Evolutionary conservation across 1,140 invertebrate species (phyloP).

Genomic region (Bombus affinis): DNA sequence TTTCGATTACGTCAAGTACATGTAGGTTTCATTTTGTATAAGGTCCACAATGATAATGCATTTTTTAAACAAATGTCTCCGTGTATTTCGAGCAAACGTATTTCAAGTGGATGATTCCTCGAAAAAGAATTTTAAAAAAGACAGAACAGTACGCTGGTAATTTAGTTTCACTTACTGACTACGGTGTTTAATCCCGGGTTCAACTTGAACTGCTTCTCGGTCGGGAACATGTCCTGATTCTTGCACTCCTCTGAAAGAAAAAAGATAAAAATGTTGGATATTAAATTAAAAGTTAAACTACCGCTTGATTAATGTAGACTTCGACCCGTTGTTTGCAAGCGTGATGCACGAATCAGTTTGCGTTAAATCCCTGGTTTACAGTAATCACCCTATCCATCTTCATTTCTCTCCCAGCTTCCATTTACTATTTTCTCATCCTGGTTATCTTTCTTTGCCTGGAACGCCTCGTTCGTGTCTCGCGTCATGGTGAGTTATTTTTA

Average conservation of each 20-base stretch:
- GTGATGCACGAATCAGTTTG: not conserved
- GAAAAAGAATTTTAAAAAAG: not conserved
- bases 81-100: not conserved
- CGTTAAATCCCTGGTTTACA: not conserved
- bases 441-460: not conserved
- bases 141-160: not conserved
- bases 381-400: constrained; percentile 9
- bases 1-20: not conserved
- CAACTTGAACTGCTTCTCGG: constrained; percentile 80
- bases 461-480: constrained; percentile 3
- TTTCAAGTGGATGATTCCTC: not conserved
- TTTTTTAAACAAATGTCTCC: not conserved
- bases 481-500: constrained; percentile 29
- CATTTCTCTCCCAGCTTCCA: not conserved
- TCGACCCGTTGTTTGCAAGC: no score
- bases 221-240: constrained; percentile 85
- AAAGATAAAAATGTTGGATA: not conserved
- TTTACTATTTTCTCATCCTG: constrained; percentile 27
- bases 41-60: not conserved
- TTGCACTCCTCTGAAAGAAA: constrained; percentile 84
- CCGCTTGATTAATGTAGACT: not conserved
- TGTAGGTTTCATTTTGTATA: not conserved
- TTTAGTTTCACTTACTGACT: constrained; percentile 82
- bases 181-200: constrained; percentile 84
- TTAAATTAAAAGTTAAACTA: not conserved